Conservation (phyloP, 2,113 vertebrate species). For the Alethe diademata region DNA sequence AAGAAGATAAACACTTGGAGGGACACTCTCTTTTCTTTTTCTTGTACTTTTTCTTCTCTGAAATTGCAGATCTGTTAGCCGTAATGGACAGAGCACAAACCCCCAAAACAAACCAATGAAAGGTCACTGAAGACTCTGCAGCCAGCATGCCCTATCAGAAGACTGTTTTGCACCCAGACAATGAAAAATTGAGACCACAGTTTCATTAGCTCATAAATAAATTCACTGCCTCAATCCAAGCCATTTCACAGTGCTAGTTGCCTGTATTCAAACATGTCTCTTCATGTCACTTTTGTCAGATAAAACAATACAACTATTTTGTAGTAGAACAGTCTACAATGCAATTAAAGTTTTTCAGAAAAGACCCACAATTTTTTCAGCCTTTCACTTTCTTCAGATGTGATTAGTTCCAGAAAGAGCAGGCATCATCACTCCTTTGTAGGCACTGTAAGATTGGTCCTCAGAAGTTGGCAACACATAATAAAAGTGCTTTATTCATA, state of each 20-base stretch:
- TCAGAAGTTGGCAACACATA: slow-evolving; percentile 69
- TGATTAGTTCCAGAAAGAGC: slow-evolving; percentile 72
- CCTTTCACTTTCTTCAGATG: slow-evolving; percentile 63
- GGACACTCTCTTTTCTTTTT: not conserved
- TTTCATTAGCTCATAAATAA: slow-evolving; percentile 4
- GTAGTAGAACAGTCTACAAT: slow-evolving; percentile 48
- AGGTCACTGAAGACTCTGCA: not conserved
- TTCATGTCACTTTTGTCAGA: slow-evolving; percentile 53
- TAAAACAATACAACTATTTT: slow-evolving; percentile 62
- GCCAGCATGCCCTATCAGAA: not conserved
- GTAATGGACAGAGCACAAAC: not conserved
- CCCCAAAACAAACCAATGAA: not conserved
- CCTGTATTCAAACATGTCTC: not conserved
- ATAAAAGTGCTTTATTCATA: slow-evolving; percentile 72
- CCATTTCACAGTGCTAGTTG: not conserved
- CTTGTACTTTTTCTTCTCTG: not conserved
- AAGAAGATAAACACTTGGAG: slow-evolving; percentile 19
- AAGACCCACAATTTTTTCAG: slow-evolving; percentile 51
- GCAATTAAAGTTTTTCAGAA: slow-evolving; percentile 40
- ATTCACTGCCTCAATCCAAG: not conserved
- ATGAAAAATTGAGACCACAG: not conserved
- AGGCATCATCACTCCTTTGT: slow-evolving; percentile 72
- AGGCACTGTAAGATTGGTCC: slow-evolving; percentile 46
- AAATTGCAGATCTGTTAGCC: not conserved
- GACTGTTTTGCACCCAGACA: not conserved